These are phyloP conservation scores for Eupleurogrammus muticus DNA, from an alignment of 2,797 vertebrate species.

Conservation along the genomic window DNA sequence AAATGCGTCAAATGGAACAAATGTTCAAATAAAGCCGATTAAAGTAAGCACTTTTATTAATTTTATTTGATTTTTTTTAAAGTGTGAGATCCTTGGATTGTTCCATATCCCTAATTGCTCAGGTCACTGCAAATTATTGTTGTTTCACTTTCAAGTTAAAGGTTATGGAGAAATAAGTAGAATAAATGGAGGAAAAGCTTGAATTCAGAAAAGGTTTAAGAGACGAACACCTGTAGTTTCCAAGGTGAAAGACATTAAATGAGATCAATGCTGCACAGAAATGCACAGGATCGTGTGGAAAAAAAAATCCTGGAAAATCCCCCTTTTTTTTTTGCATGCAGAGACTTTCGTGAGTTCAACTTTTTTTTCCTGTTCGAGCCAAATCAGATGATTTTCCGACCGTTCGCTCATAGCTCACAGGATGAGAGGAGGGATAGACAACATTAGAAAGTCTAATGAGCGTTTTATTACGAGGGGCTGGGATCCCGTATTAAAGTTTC, in stretches of 20 bases:
- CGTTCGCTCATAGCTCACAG: conserved; percentile 28
- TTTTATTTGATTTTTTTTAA: no score
- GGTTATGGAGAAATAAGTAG: conserved; percentile 19
- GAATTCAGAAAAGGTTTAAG: no score
- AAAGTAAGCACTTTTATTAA: neutral
- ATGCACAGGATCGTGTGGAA: no score
- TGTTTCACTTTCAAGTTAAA: neutral
- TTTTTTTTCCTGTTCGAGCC: conserved; percentile 32
- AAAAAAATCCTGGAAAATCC: no score
- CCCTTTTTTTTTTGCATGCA: no score
- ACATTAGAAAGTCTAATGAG: conserved; percentile 69
- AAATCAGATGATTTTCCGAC: conserved; percentile 46
- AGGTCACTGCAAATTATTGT: neutral
- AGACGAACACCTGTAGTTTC: no score
- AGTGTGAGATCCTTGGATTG: conserved; percentile 5
- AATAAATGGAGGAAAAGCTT: conserved; percentile 4
- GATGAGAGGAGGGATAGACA: conserved; percentile 34
- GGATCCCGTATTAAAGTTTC: conserved; percentile 50
- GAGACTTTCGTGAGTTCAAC: conserved; percentile 26
- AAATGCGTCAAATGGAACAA: conserved; percentile 17
- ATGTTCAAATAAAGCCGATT: conserved; percentile 5
- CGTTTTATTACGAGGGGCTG: conserved; percentile 29
- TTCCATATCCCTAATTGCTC: conserved; percentile 2
- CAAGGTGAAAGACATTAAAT: no score
- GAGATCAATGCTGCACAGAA: no score